Evolutionary conservation across 2,888 invertebrate species (phyloP), one percentile per base, ranked within the genome.

Genomic region (Lasioglossum vierecki): DNA sequence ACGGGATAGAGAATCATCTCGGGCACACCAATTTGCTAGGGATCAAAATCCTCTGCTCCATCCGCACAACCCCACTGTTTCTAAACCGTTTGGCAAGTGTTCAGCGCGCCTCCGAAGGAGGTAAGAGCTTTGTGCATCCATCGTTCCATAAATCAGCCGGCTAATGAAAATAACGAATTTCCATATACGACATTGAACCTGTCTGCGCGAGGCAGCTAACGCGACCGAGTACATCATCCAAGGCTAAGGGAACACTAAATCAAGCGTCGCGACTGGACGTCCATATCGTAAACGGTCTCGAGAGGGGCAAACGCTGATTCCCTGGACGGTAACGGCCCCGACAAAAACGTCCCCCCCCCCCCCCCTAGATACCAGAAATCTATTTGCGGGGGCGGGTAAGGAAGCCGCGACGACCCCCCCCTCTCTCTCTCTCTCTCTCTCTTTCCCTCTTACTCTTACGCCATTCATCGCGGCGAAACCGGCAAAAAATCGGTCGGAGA

Each of bases 331-430:
- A 35, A 66, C 35, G 35, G 18, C 30, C 15, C 35, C 22, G 8
- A n/a, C 68, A 68, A 68, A 68, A 68, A 68, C 68, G 68, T 6
- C 18, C 35, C 39, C 66, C 39, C 18, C 35, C 39, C 30, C 30
- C 66, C 68, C 35, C n/a, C 41, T 68, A 68, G 68, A 68, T 68
- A 68, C 68, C 39, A 44, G 70, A 71, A 71, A 71, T 71, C 70
- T 49, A 72, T 72, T 49, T 35, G 22, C 49, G 46, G 35, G 44
- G 13, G 63, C 44, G 35, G 74, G 76, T 66, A 66, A 80, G 41
- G 72, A 72, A 72, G 35, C 22, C 18, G 46, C 30, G n/a, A 22
- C n/a, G 53, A 53, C 3, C n/a, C 53, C 30, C 1, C 30, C 1
- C 30, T 30, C 30, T 30, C 30, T 30, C 30, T 30, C 30, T 30